A percentile compares a stretch with the other conserved stretches of the same genome.
Conservation (phyloP, 2,797 vertebrate genomes). For the Hyperoplus immaculatus region DNA sequence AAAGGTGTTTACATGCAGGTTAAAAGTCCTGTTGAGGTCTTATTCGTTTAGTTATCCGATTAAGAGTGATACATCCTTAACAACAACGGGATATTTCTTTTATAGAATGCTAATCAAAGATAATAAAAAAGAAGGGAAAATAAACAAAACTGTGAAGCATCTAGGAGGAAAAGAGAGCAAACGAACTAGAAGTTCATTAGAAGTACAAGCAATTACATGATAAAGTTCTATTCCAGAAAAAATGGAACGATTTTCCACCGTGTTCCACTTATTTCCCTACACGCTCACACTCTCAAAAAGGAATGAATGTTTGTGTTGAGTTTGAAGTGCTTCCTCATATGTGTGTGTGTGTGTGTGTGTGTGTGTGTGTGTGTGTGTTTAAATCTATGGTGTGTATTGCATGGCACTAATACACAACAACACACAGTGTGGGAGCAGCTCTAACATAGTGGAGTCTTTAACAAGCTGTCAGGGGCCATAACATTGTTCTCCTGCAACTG, state of each 20-base stretch:
- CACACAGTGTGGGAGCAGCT: conserved; percentile 49
- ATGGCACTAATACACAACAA: conserved; percentile 55
- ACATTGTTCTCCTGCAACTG: conserved; percentile 74
- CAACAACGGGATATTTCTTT: background rate
- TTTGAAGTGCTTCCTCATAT: background rate
- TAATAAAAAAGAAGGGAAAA: background rate
- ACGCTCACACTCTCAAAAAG: conserved; percentile 18
- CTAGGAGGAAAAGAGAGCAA: background rate
- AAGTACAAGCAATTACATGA: background rate
- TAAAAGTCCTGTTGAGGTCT: no score
- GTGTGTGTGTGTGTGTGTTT: conserved; percentile 27
- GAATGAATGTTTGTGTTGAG: background rate
- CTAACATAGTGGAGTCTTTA: conserved; percentile 76
- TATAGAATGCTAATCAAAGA: background rate
- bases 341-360: conserved; percentile 10
- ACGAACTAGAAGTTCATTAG: conserved; percentile 2
- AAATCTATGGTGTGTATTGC: conserved; percentile 44
- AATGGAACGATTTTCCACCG: background rate
- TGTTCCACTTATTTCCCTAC: background rate
- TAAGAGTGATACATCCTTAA: background rate
- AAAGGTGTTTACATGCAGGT: no score
- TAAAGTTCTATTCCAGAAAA: conserved; percentile 5
- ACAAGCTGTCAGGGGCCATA: conserved; percentile 83
- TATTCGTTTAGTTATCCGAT: no score
- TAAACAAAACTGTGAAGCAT: background rate